Evolutionary conservation across 2,797 vertebrate species (phyloP), one percentile per base, ranked within the genome.

Genomic region (Pseudochaenichthys georgianus): DNA sequence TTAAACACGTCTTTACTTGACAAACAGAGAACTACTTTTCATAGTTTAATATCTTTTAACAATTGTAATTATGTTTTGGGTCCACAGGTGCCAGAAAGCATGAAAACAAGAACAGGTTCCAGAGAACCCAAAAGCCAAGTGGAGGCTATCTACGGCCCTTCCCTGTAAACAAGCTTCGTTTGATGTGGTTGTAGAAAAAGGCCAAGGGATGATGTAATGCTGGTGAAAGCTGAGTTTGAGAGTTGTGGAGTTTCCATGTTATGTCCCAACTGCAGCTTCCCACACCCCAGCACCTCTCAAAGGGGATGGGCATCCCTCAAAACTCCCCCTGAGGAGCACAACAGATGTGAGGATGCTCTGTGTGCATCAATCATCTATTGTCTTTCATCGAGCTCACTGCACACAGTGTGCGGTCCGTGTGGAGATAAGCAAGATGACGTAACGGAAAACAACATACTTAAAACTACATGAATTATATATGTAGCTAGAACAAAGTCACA

Each of bases 271-370:
- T 87, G 77, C 80, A 83, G 77, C 89, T 86, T 88, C 87, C 87
- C 89, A 90, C 90, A 89, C 79, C 81, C 84, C 86, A 58, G 78
- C 67, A 80, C 85, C 72, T 87, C 90, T 84, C 68, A 82, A 65
- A 87, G 63, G 87, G 90, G 86, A 62, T 69, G 86, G 88, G 82
- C 86, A 89, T 88, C 87, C 83, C 86, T 89, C 86, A 89, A 75
- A 84, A 67, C 82, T 81, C 78, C 87, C 90, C 87, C 87, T 6
- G 61, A 89, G 87, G 82, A 92, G 81, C 84, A 78, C 88, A 92
- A 83, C 93, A 94, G 93, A 94, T 94, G 94, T 93, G 87, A 74
- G 60, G 88, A 86, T 85, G 78, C 79, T 87, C 68, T 64, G 69
- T 64, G 77, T 50, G 82, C 88, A 93, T 94, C 91, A 91, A 89